Conservation (phyloP, 2,113 vertebrate genomes). For the Australoheros scitulus region DNA sequence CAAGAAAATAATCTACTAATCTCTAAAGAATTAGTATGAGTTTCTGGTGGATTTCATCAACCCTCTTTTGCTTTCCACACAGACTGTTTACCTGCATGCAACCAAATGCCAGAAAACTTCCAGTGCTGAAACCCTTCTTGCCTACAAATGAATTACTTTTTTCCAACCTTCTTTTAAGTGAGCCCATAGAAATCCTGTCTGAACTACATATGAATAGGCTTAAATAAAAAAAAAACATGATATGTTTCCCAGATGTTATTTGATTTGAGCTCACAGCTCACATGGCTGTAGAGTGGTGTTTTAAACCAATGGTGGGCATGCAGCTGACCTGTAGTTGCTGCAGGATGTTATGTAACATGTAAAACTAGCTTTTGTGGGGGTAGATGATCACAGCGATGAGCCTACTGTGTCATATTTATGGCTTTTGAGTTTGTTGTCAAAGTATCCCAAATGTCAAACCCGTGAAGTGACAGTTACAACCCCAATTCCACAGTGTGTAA, state of each 20-base stretch:
- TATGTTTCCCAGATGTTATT: background rate
- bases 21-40: background rate
- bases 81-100: background rate
- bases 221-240: background rate
- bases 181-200: background rate
- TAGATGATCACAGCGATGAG: background rate
- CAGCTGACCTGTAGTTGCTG: background rate
- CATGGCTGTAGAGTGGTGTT: background rate
- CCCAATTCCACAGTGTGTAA: background rate
- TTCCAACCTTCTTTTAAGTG: too few relatives aligned
- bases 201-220: background rate
- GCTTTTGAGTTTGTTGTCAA: slow-evolving; percentile 10
- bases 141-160: background rate
- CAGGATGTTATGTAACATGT: slow-evolving; percentile 12
- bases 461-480: background rate
- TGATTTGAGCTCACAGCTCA: background rate
- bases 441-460: too few relatives aligned
- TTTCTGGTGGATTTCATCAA: background rate
- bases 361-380: slow-evolving; percentile 1
- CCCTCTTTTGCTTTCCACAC: background rate
- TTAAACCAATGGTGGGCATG: background rate
- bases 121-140: background rate
- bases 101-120: background rate
- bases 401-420: background rate
- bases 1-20: background rate